Evolutionary conservation across 1,140 invertebrate species (phyloP), one percentile per base, ranked within the genome.

Genomic region (Trachymyrmex septentrionalis): DNA sequence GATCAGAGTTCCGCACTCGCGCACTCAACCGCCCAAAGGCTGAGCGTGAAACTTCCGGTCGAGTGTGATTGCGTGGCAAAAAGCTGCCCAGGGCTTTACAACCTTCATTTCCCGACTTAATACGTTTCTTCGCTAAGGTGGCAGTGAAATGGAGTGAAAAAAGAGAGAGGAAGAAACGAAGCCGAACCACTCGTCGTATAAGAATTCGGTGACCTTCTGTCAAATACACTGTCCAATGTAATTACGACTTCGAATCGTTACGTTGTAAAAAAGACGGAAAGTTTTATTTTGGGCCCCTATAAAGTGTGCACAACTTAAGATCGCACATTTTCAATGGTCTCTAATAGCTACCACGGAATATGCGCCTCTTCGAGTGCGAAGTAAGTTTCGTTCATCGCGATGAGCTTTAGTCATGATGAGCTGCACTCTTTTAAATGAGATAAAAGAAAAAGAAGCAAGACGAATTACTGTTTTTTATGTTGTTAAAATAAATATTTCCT

Each of bases 211-310:
- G 75, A 88, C 81, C 82, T 89, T 89, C 82, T 64, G 78, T 87
- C 53, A 81, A 88, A 89, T 81, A 75, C 84, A 86, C 64, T 16
- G 21, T 34, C 81, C 55, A 16, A 10, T 61, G 67, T 59, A 63
- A 88, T 86, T 48, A 57, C 38, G 14, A 24, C n/a, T 64, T 19
- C 38, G 61, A 34, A 7, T 30, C 63, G 21, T 44, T 21, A 44
- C 48, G 55, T 12, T 50, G 55, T n/a, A 57, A 86, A 86, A 88
- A 63, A 53, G 44, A 19, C 73, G 9, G 53, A 53, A 67, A 66
- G 24, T 88, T 89, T 89, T 82, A 53, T 87, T 89, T 88, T 89
- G 82, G 38, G 30, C 30, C n/a, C 38, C 66, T 14, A n/a, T n/a
- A 77, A 78, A 76, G 73, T 85, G 64, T 9, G 48, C n/a, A 27